Evolutionary conservation across 2,888 invertebrate species (phyloP), one percentile per base, ranked within the genome.

Genomic region (Pristionchus maxplancki): DNA sequence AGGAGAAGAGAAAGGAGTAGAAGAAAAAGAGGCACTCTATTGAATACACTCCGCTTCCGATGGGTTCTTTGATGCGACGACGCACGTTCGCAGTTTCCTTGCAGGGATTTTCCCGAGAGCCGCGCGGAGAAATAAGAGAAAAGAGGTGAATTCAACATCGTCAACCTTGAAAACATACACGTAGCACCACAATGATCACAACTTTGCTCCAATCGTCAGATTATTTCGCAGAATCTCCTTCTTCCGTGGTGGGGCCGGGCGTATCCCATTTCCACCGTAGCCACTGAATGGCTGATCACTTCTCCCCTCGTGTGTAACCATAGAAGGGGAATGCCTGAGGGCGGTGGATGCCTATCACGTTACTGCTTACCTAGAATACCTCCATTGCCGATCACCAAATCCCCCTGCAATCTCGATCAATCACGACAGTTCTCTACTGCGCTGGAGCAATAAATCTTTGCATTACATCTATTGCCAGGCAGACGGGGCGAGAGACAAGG

Each of bases 1-100:
- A 40, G 71, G 20, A 71, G 71, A 78, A 20, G 31, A 44, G 28
- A 24, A 74, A 74, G 74, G 20, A 44, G 44, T 28, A 48, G 44
- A 44, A 44, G 37, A 71, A 24, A 31, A 78, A 48, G 78, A 78
- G 78, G 78, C 78, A 78, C 78, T 78, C 78, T 48, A 78, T 78
- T 78, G 78, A 78, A 78, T 78, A 48, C 44, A 40, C 44, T 78
- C n/a, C 71, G 28, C 71, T 37, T 78, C 48, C 40, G 78, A 71
- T 71, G 78, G 78, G 78, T 78, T 48, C 78, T 48, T 34, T 20
- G 44, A 48, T 78, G 78, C 44, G 24, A 24, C 44, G 31, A 17
- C 31, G 78, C 78, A 44, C 78, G 44, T n/a, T 44, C 78, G 20
- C 44, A 78, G 44, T 48, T 78, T 28, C 44, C 78, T 44, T 78